These are phyloP conservation scores for Clavelina lepadiformis DNA, from an alignment of 23 tunicate genomes.

Conservation along the genomic window DNA sequence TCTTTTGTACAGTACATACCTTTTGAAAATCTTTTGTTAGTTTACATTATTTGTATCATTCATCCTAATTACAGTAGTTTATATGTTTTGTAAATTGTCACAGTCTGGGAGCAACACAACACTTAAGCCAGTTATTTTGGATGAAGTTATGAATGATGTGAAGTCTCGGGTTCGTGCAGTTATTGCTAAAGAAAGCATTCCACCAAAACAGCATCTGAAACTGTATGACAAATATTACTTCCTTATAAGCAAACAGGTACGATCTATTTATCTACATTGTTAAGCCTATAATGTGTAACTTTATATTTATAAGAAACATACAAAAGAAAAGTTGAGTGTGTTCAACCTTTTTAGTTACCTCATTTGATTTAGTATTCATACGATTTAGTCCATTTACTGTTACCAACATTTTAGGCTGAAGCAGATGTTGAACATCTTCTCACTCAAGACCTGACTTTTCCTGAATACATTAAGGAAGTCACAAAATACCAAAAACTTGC, in stretches of 20 bases:
- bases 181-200: slow-evolving; percentile 70
- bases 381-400: neutral
- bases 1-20: too few species aligned
- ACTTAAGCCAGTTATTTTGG: slow-evolving; percentile 84
- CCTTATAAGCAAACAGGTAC: slow-evolving; percentile 92
- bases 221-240: slow-evolving; percentile 89
- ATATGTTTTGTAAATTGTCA: slow-evolving; percentile 1
- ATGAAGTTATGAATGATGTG: slow-evolving; percentile 62
- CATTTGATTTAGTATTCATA: neutral
- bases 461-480: slow-evolving; percentile 75
- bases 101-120: slow-evolving; percentile 76
- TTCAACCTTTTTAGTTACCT: neutral
- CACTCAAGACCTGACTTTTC: slow-evolving; percentile 69
- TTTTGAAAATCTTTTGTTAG: too few species aligned
- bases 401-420: slow-evolving; percentile 56
- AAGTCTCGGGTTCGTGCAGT: slow-evolving; percentile 54
- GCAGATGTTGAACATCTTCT: slow-evolving; percentile 75
- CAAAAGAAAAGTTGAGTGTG: neutral
- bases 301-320: neutral
- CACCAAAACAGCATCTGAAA: slow-evolving; percentile 78
- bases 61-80: slow-evolving; percentile 6
- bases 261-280: neutral
- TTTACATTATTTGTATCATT: too few species aligned
- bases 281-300: neutral
- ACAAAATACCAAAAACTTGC: slow-evolving; percentile 75